phyloP scores from a whole-genome alignment of 2,797 vertebrate species.

The Orestias chungarensis region DNA sequence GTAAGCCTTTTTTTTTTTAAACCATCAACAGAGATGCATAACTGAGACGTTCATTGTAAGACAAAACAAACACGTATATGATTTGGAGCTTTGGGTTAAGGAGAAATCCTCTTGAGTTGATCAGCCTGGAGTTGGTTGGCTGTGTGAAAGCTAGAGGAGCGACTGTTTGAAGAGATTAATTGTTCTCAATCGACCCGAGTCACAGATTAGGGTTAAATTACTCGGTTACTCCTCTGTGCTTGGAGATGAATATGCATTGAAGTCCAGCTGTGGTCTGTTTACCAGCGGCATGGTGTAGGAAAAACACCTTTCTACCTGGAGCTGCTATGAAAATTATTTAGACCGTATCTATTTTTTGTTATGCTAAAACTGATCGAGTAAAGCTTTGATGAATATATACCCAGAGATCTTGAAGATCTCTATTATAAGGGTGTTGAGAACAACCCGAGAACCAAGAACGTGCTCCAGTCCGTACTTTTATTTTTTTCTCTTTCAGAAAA shows the following conservation, averaged over 20 bases:
- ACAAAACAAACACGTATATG: neutral
- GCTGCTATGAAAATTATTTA: neutral
- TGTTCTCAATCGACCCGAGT: too few relatives aligned
- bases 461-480: neutral
- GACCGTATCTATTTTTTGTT: neutral
- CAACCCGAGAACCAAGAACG: neutral
- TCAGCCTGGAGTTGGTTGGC: too few relatives aligned
- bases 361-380: neutral
- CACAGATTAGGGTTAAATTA: too few relatives aligned
- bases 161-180: too few relatives aligned
- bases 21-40: neutral
- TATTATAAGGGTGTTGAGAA: neutral
- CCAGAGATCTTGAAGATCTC: neutral
- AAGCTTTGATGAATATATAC: neutral
- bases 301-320: too few relatives aligned
- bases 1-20: constrained; percentile 40
- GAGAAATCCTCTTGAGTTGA: neutral
- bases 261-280: neutral
- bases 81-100: neutral
- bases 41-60: neutral
- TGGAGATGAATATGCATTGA: too few relatives aligned
- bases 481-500: constrained; percentile 83
- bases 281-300: neutral
- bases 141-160: too few relatives aligned
- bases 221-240: too few relatives aligned